Conservation (phyloP, 2,888 invertebrate species). For the Sinopyrophorus schimmeli region DNA sequence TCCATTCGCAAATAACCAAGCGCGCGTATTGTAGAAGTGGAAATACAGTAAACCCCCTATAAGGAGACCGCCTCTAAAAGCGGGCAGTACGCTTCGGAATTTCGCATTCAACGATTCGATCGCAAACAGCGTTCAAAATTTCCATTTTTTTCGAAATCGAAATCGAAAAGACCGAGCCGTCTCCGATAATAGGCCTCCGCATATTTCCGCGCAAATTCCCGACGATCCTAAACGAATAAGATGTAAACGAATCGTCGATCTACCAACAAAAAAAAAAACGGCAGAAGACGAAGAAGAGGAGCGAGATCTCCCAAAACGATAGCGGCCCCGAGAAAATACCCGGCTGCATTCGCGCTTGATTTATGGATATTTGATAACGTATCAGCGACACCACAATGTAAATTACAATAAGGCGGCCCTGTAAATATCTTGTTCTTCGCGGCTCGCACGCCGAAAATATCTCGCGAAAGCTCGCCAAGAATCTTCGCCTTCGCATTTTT, state of each 20-base stretch:
- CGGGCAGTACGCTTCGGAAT: no score
- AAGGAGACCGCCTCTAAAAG: no score
- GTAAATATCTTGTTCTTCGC: conserved; percentile 50
- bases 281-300: no score
- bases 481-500: conserved; percentile 34
- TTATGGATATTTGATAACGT: conserved; percentile 54
- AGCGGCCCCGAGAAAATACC: conserved; percentile 39
- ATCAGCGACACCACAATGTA: conserved; percentile 55
- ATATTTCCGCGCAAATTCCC: conserved; percentile 46
- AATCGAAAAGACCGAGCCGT: neutral
- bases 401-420: conserved; percentile 53
- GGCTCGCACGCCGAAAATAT: conserved; percentile 32
- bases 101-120: no score
- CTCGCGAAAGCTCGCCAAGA: conserved; percentile 26
- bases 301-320: conserved; percentile 44
- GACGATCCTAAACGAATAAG: conserved; percentile 43
- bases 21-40: no score
- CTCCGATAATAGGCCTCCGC: conserved; percentile 44
- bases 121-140: no score
- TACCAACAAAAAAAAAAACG: conserved; percentile 35
- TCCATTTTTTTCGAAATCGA: no score
- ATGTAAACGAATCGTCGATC: conserved; percentile 49
- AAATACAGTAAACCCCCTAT: no score
- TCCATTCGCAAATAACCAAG: no score
- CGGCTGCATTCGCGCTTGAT: conserved; percentile 50